Percentiles rank a stretch among this genome's conserved stretches.
These are phyloP conservation scores for Tyrannus savana DNA, from an alignment of 2,113 vertebrate genomes.

Conservation along the genomic window DNA sequence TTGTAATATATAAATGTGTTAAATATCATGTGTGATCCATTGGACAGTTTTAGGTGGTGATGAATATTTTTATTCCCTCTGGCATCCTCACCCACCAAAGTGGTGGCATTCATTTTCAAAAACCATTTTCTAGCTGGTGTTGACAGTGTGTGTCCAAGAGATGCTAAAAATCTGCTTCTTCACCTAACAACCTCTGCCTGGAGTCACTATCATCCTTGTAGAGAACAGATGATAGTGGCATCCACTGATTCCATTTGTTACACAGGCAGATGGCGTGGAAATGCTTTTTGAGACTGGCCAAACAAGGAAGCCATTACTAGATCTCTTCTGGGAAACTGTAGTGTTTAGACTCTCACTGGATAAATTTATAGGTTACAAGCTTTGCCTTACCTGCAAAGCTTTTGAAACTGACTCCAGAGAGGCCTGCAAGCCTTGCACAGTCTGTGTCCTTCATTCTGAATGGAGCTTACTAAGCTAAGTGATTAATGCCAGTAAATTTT, in stretches of 20 bases:
- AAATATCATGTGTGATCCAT: background rate
- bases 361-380: background rate
- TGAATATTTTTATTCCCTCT: background rate
- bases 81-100: rapidly evolving
- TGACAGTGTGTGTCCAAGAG: background rate
- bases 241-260: background rate
- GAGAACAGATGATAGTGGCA: background rate
- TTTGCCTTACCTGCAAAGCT: background rate
- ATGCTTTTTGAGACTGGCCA: background rate
- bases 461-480: background rate
- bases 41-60: background rate
- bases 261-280: background rate
- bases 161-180: background rate
- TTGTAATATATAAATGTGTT: background rate
- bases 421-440: background rate
- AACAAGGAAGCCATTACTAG: background rate
- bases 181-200: background rate
- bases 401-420: background rate
- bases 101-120: background rate
- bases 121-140: background rate
- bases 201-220: rapidly evolving
- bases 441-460: background rate
- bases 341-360: background rate
- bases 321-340: background rate
- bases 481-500: background rate